Base-by-base conservation (phyloP, 2,113 vertebrate species). In the Hemicordylus capensis region DNA sequence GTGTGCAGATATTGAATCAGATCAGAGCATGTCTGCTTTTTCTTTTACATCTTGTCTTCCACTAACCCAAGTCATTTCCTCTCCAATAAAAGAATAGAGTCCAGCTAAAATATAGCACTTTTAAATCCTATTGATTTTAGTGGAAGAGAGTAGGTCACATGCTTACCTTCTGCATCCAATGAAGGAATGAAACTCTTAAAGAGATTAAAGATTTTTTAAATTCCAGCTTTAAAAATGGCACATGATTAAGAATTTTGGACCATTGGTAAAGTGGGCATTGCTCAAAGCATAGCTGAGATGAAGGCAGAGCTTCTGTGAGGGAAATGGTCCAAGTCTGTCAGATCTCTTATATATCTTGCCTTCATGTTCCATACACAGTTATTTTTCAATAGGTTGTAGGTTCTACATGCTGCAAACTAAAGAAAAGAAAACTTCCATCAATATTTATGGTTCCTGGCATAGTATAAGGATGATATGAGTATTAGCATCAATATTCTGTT, bases 1-100 rank as follows among this genome's bases (percentile, higher is more conserved):
- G 86, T 8, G 39, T 85, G 24, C n/a, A 87, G 83, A 37, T 48
- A 0, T 31, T 61, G 69, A 63, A 81, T 84, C 73, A 89, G 74
- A 83, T 76, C 88, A 87, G 11, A 26, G 37, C 51, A 72, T 39
- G 20, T 28, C 75, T 59, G 37, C 17, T 46, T 3, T 61, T 46
- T 31, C 48, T 73, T 56, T 56, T 54, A 54, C 2, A 81, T 28
- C 28, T 82, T 72, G 42, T n/a, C 34, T 54, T 72, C 28, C 34
- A 28, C 34, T 44, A n/a, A 51, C 72, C 17, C 19, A 7, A 74
- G 28, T 48, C 15, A 74, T 74, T 74, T 74, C 51, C 44, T 74
- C 15, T 51, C 46, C 46, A 74, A 51, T 46, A 22, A 51, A 48
- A 46, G 1, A 9, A 14, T 5, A 46, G 10, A 44, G 28, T 26